phyloP scores from a whole-genome alignment of 2,797 vertebrate genomes.

The Thalassophryne amazonica region DNA sequence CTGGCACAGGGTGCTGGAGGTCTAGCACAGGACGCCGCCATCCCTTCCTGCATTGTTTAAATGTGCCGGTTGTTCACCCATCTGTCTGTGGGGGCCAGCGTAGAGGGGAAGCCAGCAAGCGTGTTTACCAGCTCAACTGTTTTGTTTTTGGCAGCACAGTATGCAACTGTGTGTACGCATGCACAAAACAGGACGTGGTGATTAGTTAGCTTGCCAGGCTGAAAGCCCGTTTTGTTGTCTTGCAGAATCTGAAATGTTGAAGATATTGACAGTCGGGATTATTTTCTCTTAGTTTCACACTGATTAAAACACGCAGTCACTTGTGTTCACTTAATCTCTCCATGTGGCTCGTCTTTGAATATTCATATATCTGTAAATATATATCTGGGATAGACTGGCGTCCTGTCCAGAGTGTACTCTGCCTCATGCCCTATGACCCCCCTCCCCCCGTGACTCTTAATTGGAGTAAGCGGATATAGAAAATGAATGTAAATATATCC shows the following conservation, averaged over 20 bases:
- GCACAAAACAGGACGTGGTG: slow-evolving; percentile 12
- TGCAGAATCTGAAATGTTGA: slow-evolving; percentile 52
- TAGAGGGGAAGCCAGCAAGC: slow-evolving; percentile 21
- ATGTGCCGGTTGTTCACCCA: slow-evolving; percentile 39
- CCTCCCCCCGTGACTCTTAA: no score
- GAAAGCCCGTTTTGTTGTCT: slow-evolving; percentile 39
- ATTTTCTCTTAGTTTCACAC: background rate
- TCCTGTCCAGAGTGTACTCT: no score
- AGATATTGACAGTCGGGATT: slow-evolving; percentile 60
- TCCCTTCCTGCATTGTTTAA: slow-evolving; percentile 30
- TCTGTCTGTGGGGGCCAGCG: slow-evolving; percentile 38
- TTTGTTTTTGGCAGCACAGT: slow-evolving; percentile 44
- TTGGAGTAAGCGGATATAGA: no score
- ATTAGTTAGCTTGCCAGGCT: slow-evolving; percentile 28
- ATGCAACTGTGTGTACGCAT: slow-evolving; percentile 8
- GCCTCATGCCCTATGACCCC: no score
- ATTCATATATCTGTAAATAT: slow-evolving; percentile 1
- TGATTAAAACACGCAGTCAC: slow-evolving; percentile 31
- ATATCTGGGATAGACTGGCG: slow-evolving; percentile 1
- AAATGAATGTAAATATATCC: no score
- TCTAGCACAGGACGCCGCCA: background rate
- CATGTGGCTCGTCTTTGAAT: slow-evolving; percentile 21
- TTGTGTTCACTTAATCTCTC: slow-evolving; percentile 32
- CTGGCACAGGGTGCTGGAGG: background rate
- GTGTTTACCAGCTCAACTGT: slow-evolving; percentile 50